These are phyloP conservation scores for Cepphus grylle DNA, from an alignment of 2,113 vertebrate species.

Conservation along the genomic window DNA sequence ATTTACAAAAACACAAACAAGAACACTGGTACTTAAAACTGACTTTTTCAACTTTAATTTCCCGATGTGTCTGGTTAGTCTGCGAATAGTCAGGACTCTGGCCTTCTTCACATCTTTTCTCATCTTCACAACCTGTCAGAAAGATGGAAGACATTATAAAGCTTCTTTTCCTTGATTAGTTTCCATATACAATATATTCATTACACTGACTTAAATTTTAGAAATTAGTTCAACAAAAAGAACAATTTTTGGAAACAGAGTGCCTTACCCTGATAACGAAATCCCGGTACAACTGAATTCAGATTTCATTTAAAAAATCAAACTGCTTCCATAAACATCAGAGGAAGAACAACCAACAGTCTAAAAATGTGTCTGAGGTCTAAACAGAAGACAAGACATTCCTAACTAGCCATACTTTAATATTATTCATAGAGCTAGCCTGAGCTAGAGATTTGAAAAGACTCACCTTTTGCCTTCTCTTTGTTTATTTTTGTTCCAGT, in stretches of 20 bases:
- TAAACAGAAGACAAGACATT: conserved; percentile 47
- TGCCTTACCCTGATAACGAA: background rate
- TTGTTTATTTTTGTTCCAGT: background rate
- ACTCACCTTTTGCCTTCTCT: background rate
- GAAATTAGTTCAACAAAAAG: background rate
- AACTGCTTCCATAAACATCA: conserved; percentile 31
- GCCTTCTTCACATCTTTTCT: conserved; percentile 93
- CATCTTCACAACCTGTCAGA: conserved; percentile 91
- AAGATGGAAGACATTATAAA: conserved; percentile 39
- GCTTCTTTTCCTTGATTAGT: background rate
- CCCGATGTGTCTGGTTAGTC: conserved; percentile 82
- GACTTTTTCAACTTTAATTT: conserved; percentile 88
- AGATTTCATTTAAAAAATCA: background rate
- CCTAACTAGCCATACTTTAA: conserved; percentile 19
- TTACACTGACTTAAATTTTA: background rate
- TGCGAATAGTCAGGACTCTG: conserved; percentile 86
- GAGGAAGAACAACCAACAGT: conserved; percentile 24
- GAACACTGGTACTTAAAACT: conserved; percentile 34
- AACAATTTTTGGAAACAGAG: background rate
- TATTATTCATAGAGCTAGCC: conserved; percentile 15
- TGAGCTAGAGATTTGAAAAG: background rate
- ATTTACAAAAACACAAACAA: background rate
- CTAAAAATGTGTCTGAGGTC: conserved; percentile 33
- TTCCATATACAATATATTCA: background rate
- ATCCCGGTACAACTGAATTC: background rate